Percentiles rank a stretch among this genome's conserved stretches.
Conservation (phyloP, 1,140 invertebrate species). For the Cydia pomonella region DNA sequence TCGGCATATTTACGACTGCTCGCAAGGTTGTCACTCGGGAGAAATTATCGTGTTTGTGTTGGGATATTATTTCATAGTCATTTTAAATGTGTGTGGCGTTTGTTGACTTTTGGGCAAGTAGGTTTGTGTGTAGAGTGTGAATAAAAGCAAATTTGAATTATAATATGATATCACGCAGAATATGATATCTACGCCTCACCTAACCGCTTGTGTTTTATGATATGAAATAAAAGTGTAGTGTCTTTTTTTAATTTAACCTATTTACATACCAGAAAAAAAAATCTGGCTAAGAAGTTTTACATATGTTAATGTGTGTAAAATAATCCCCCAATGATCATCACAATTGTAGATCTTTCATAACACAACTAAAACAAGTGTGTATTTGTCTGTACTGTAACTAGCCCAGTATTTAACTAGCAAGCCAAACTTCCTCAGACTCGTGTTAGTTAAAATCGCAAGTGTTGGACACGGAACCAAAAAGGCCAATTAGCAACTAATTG, state of each 20-base stretch:
- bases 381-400: neutral
- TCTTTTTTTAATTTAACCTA: no score
- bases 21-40: neutral
- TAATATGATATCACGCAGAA: no score
- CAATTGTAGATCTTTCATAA: no score
- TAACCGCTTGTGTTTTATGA: neutral
- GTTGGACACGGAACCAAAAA: neutral
- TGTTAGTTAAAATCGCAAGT: conserved; percentile 10
- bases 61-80: neutral
- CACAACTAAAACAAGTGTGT: no score
- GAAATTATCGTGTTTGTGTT: neutral
- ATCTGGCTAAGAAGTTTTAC: no score
- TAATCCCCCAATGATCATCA: no score
- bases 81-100: neutral
- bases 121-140: neutral
- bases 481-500: neutral
- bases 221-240: no score
- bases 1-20: neutral
- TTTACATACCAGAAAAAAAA: no score
- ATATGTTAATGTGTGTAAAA: no score
- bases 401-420: neutral
- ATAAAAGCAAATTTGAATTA: neutral
- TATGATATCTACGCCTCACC: neutral
- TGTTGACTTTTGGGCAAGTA: neutral
- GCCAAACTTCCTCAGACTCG: neutral